Base-by-base conservation (phyloP, 2,888 invertebrate genomes). In the Amblyjoppa proteus region DNA sequence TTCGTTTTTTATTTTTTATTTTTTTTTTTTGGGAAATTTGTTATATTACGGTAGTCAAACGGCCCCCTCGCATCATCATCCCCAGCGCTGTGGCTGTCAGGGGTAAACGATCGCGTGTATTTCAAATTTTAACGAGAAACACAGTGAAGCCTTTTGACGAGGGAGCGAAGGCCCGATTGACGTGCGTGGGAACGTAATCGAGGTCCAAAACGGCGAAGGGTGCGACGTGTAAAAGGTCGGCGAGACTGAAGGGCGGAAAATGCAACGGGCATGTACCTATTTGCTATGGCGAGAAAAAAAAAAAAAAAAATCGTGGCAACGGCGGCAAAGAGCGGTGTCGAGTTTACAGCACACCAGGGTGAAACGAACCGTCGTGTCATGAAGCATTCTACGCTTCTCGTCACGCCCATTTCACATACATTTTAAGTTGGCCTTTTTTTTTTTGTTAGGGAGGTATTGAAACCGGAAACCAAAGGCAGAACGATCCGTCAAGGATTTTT, bases 191-290 rank as follows among this genome's bases (percentile, higher is more conserved):
- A 53, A 53, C 20, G 20, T 53, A 53, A 53, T 20, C 53, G 53
- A 53, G 9, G 53, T 20, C 53, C 53, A 9, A 6, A 20, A 53
- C 20, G 16, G 20, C 20, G 53, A 53, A 20, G 53, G 53, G 53
- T 53, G 53, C 53, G 53, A 53, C 7, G 16, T n/a, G 53, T 20
- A 45, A 45, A 45, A 45, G 53, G 53, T 53, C 53, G 20, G 53
- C 53, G 53, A 53, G 53, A 53, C 53, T n/a, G 53, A n/a, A 53
- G 53, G 53, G 53, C 53, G 53, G 53, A 53, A 53, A 53, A 53
- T 53, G 53, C 53, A 53, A 20, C 53, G 53, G 53, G 53, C 53
- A 53, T 53, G 53, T 53, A 53, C 53, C 53, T 53, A 53, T 53
- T 53, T 53, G 20, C 20, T 53, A 20, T 53, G 53, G 6, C 20